Evolutionary conservation across 2,113 vertebrate genomes (phyloP).

Genomic region (Neoarius graeffei): DNA sequence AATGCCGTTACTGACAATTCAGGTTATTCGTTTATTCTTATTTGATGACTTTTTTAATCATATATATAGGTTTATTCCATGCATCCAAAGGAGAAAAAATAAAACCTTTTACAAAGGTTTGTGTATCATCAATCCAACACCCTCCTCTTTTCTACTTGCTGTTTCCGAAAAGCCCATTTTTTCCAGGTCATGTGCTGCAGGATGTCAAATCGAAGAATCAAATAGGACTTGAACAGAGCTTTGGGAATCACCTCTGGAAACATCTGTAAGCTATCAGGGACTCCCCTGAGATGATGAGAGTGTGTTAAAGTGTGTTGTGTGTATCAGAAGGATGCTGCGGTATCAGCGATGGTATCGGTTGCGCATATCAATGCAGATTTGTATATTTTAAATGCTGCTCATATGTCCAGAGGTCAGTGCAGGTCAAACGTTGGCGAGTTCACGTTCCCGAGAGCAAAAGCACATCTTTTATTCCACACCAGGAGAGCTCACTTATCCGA

Average conservation of each 20-base stretch:
- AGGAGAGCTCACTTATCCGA: conserved; percentile 41
- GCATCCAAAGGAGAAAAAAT: too few relatives aligned
- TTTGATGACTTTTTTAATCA: too few relatives aligned
- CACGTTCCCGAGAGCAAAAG: conserved; percentile 29
- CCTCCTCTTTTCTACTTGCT: not conserved
- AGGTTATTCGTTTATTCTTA: too few relatives aligned
- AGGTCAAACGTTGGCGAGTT: conserved; percentile 43
- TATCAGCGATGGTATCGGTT: conserved; percentile 3
- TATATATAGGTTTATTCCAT: too few relatives aligned
- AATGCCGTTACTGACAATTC: too few relatives aligned
- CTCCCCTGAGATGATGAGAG: not conserved
- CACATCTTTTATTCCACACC: conserved; percentile 26
- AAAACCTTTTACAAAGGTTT: not conserved
- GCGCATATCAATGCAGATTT: not conserved
- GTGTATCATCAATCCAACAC: not conserved
- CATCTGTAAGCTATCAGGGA: not conserved
- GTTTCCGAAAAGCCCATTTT: not conserved
- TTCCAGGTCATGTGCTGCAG: not conserved
- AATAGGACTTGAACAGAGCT: not conserved
- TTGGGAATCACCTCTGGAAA: not conserved
- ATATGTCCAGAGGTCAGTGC: not conserved
- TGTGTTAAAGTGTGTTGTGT: not conserved
- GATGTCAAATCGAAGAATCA: not conserved
- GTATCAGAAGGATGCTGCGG: not conserved
- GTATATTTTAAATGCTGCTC: conserved; percentile 13